Conservation (phyloP, 2,797 vertebrate species). For the Melanotaenia maccullochi region DNA sequence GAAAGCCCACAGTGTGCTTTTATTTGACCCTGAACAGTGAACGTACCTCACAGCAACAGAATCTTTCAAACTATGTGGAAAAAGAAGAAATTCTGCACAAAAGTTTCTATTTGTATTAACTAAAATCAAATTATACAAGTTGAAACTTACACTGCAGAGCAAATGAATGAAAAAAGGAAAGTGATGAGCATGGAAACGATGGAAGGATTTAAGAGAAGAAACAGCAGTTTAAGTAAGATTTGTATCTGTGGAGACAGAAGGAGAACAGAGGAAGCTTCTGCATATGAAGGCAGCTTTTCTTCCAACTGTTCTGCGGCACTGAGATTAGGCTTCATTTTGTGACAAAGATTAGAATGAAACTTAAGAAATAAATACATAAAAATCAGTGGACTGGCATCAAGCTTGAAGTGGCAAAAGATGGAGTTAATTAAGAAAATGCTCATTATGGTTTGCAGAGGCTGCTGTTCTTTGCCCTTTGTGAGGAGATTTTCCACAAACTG, state of each 20-base stretch:
- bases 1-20: constrained; percentile 21
- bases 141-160: constrained; percentile 23
- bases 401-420: constrained; percentile 25
- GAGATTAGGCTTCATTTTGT: constrained; percentile 50
- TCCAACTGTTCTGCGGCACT: constrained; percentile 19
- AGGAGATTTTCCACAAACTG: neutral
- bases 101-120: constrained; percentile 34
- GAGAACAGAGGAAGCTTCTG: constrained; percentile 34
- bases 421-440: constrained; percentile 25
- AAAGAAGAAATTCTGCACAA: constrained; percentile 13
- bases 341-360: constrained; percentile 18
- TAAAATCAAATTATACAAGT: constrained; percentile 52
- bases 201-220: constrained; percentile 47
- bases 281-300: constrained; percentile 50
- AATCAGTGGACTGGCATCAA: constrained; percentile 34
- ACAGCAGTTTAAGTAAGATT: constrained; percentile 56
- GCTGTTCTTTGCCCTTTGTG: neutral
- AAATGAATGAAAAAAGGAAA: constrained; percentile 49
- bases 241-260: constrained; percentile 47
- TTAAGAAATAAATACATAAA: constrained; percentile 6
- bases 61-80: constrained; percentile 5
- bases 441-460: constrained; percentile 8
- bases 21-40: constrained; percentile 31
- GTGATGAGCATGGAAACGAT: constrained; percentile 58
- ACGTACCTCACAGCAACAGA: constrained; percentile 10